phyloP scores from a whole-genome alignment of 2,797 vertebrate genomes.

The Paguma larvata region DNA sequence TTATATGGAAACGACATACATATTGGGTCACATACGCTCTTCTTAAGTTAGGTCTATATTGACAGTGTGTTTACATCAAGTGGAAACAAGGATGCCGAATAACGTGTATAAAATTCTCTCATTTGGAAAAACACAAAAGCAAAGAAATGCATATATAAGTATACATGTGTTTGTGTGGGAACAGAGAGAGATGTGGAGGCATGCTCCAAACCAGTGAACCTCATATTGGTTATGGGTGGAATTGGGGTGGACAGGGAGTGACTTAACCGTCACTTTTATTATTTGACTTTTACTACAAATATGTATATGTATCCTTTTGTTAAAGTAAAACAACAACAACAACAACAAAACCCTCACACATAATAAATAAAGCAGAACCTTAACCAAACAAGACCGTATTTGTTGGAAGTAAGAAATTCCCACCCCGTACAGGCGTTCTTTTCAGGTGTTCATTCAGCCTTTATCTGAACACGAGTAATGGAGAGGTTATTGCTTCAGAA shows the following conservation, averaged over 20 bases:
- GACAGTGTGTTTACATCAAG: not conserved
- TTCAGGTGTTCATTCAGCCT: constrained; percentile 47
- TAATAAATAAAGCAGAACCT: not conserved
- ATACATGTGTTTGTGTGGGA: not conserved
- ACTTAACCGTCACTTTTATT: not conserved
- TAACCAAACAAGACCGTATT: constrained; percentile 35
- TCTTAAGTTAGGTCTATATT: constrained; percentile 23
- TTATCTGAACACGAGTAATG: not conserved
- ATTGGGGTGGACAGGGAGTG: not conserved
- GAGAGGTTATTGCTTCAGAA: constrained; percentile 11
- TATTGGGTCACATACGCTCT: not conserved
- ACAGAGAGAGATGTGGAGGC: not conserved
- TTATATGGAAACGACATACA: not conserved
- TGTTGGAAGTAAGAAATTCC: not conserved
- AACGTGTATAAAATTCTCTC: constrained; percentile 26
- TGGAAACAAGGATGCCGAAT: constrained; percentile 21
- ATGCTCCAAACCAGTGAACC: not conserved
- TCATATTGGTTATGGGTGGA: not conserved
- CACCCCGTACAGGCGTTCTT: not conserved
- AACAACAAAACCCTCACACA: not conserved
- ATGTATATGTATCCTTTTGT: not conserved
- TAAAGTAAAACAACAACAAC: constrained; percentile 39
- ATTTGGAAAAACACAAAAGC: not conserved
- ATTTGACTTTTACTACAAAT: not conserved
- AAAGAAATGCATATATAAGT: not conserved